Conservation (phyloP, 2,797 vertebrate species). For the Hemibagrus guttatus region DNA sequence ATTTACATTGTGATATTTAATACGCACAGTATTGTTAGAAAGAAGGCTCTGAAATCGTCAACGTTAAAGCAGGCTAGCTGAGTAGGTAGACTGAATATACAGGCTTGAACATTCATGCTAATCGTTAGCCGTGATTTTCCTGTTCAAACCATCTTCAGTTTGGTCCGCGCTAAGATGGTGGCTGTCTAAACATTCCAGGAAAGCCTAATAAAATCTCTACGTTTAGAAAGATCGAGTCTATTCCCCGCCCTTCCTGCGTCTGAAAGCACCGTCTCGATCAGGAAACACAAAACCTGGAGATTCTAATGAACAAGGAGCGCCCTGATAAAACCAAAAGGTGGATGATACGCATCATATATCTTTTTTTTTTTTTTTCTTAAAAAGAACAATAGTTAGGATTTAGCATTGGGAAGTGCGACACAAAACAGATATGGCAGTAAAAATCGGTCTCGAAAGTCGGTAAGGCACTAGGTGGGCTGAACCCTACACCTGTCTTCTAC, state of each 20-base stretch:
- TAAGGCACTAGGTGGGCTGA: constrained; percentile 96
- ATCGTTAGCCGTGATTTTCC: background rate
- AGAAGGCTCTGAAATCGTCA: background rate
- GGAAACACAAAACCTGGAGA: constrained; percentile 56
- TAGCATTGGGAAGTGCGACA: constrained; percentile 69
- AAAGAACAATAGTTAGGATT: constrained; percentile 71
- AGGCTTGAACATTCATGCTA: background rate
- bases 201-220: background rate
- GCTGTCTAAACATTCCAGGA: background rate
- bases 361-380: constrained; percentile 47
- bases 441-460: constrained; percentile 82
- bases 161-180: background rate
- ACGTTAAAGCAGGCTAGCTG: background rate
- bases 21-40: background rate
- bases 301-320: constrained; percentile 48
- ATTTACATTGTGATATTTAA: background rate
- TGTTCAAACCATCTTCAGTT: background rate
- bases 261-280: constrained; percentile 53
- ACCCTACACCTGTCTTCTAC: constrained; percentile 93
- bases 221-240: constrained; percentile 22
- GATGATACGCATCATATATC: constrained; percentile 44
- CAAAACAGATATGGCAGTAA: constrained; percentile 88
- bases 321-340: constrained; percentile 70
- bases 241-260: background rate
- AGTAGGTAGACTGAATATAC: background rate